Conservation (phyloP, 2,888 invertebrate species). For the Stenolophus ochropezus region DNA sequence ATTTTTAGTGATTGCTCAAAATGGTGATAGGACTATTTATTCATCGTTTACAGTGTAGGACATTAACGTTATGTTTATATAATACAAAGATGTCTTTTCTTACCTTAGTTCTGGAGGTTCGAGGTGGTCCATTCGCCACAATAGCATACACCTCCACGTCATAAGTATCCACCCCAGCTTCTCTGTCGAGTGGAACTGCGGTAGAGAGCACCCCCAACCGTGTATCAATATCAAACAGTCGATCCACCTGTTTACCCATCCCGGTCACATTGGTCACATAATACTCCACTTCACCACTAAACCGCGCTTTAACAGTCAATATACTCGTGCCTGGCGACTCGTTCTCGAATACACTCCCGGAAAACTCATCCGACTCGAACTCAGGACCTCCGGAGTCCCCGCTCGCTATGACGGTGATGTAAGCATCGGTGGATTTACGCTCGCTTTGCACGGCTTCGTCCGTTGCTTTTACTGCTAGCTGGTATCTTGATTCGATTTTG, state of each 20-base stretch:
- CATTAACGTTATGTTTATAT: neutral
- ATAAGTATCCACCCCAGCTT: constrained; percentile 87
- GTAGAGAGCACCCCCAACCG: constrained; percentile 92
- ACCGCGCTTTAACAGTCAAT: constrained; percentile 84
- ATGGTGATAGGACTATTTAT: no score
- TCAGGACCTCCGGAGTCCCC: constrained; percentile 77
- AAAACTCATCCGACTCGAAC: constrained; percentile 80
- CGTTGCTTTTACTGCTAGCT: constrained; percentile 89
- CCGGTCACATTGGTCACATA: constrained; percentile 92
- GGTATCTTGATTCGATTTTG: constrained; percentile 84
- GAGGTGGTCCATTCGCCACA: constrained; percentile 82
- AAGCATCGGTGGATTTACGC: constrained; percentile 90
- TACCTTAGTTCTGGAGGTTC: constrained; percentile 90
- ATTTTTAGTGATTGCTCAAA: no score
- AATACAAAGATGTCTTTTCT: constrained; percentile 70
- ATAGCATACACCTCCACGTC: constrained; percentile 91
- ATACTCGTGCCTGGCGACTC: constrained; percentile 91
- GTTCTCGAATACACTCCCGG: constrained; percentile 91
- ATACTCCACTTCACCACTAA: constrained; percentile 85
- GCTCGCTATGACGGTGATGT: constrained; percentile 87
- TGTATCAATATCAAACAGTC: constrained; percentile 93
- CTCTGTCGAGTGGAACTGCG: constrained; percentile 87
- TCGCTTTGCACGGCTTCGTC: constrained; percentile 94
- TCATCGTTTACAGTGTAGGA: no score
- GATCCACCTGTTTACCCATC: constrained; percentile 85